phyloP scores from a whole-genome alignment of 1,140 invertebrate genomes.

The Manduca sexta region DNA sequence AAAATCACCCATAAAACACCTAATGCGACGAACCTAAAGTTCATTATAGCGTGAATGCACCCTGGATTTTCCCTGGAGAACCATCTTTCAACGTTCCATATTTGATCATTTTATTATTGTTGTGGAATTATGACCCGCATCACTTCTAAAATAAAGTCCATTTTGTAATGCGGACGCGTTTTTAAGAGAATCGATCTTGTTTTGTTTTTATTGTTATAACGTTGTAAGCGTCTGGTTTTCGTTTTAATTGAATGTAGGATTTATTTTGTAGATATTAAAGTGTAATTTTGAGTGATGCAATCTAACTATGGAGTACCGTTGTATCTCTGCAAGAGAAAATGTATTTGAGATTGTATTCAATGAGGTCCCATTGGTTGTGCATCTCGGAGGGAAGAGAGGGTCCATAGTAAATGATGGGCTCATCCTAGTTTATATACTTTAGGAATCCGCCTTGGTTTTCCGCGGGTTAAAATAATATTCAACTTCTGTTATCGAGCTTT shows the following conservation, averaged over 20 bases:
- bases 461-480: too few species aligned
- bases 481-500: too few species aligned
- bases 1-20: constrained; percentile 21
- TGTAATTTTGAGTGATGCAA: constrained; percentile 7
- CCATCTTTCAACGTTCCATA: constrained; percentile 65
- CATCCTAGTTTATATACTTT: background rate
- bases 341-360: constrained; percentile 39
- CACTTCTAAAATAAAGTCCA: constrained; percentile 8
- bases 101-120: constrained; percentile 40
- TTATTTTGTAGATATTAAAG: background rate
- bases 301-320: constrained; percentile 37
- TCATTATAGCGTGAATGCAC: constrained; percentile 24
- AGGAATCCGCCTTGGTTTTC: too few species aligned
- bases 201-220: constrained; percentile 22
- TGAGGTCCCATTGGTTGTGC: constrained; percentile 43
- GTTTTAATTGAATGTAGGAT: constrained; percentile 9
- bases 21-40: constrained; percentile 2
- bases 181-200: constrained; percentile 69
- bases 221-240: constrained; percentile 18
- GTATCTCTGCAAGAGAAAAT: constrained; percentile 50
- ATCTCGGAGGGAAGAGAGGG: constrained; percentile 32
- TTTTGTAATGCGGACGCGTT: constrained; percentile 7
- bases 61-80: constrained; percentile 65
- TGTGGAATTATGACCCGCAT: constrained; percentile 24
- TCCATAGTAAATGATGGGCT: constrained; percentile 4